Evolutionary conservation across 2,888 invertebrate species (phyloP).

Genomic region (Acrocyrtus sp.): DNA sequence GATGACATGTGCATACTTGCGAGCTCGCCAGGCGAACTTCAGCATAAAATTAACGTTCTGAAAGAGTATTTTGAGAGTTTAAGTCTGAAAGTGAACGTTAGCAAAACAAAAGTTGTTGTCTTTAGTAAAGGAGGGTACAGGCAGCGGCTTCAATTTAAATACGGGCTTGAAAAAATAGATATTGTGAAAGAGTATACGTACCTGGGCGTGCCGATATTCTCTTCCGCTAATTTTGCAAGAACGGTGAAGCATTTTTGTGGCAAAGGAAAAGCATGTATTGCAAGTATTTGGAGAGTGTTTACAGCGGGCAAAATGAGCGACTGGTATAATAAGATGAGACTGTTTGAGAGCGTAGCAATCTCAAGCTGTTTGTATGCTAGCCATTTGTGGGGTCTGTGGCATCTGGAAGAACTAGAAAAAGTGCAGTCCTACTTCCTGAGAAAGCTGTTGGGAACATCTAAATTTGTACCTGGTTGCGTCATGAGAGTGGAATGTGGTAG

Average conservation of each 20-base stretch:
- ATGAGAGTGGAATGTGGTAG: constrained; percentile 3
- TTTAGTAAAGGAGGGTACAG: not conserved
- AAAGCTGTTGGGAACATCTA: not conserved
- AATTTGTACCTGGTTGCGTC: not conserved
- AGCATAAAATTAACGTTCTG: constrained; percentile 22
- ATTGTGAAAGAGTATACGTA: constrained; percentile 6
- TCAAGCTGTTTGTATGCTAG: constrained; percentile 5
- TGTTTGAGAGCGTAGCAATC: not conserved
- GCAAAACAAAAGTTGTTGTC: constrained; percentile 23
- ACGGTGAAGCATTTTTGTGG: not conserved
- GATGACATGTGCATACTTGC: constrained; percentile 22
- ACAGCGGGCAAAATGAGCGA: not conserved
- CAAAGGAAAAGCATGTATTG: not conserved
- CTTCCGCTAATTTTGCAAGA: no score
- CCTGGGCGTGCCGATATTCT: constrained; percentile 18
- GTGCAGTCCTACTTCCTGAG: constrained; percentile 6
- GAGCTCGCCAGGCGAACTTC: not conserved
- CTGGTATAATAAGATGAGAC: not conserved
- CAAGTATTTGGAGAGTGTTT: not conserved
- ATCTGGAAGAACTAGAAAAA: not conserved
- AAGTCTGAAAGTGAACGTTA: constrained; percentile 8
- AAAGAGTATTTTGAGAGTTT: not conserved
- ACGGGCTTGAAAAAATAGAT: constrained; percentile 4
- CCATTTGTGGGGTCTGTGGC: not conserved
- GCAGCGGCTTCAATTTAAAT: not conserved